Evolutionary conservation across 1,140 invertebrate species (phyloP), one percentile per base, ranked within the genome.

Genomic region (Drosophila rufa): DNA sequence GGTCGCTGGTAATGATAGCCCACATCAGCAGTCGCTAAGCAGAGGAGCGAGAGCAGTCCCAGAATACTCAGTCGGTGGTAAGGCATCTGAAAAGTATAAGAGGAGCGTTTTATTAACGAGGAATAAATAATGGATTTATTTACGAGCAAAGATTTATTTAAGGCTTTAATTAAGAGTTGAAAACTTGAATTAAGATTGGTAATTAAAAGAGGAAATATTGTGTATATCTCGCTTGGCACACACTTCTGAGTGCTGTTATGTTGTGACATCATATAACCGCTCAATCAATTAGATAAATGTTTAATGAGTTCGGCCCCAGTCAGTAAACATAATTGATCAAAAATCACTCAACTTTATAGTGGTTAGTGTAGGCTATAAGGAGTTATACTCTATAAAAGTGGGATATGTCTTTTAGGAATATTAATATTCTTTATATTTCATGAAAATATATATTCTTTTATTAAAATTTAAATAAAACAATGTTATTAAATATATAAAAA

Each of bases 1-100:
- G 91, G 91, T n/a, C 85, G 79, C 56, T 86, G 74, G 46, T 92
- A 92, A 22, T 83, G 80, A 38, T 92, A 92, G 19, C 91, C 91
- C 14, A 55, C 69, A 7, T 79, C 77, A 27, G 46, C 9, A 51
- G 36, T 0, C 4, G 19, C 43, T 11, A 82, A 30, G 12, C 80
- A 43, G 15, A 86, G 33, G 3, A 75, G 19, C 57, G 71, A 56
- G 8, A 56, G 14, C 14, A 59, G 48, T 8, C 53, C 68, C 17
- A 73, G 22, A 60, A 51, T 36, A 60, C 56, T 48, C 19, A 71
- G 43, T 50, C 70, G 62, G 42, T 65, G 50, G 47, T 33, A 47
- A 36, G 55, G 58, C 83, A 85, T 92, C 91, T 92, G 59, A 6
- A 69, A 68, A 19, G 19, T 3, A 43, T 17, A 43, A 62, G 14